A percentile compares a stretch with the other conserved stretches of the same genome.
Evolutionary conservation across 2,888 invertebrate species (phyloP).

Genomic region (Acanthococcus lagerstroemiae): DNA sequence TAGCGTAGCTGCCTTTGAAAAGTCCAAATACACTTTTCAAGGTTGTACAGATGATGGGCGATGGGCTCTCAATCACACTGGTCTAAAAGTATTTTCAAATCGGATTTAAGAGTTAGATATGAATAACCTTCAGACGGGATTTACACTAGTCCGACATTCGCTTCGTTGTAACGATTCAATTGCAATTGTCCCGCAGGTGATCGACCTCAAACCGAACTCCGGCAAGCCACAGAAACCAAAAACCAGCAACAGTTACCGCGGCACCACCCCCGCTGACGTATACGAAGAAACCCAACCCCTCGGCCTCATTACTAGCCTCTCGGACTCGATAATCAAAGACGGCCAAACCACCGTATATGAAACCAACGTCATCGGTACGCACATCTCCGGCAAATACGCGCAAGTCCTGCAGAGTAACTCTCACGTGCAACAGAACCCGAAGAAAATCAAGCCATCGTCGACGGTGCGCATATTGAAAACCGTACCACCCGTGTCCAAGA

Average conservation of each 20-base stretch:
- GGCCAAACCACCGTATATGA: slow-evolving; percentile 76
- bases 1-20: too few species aligned
- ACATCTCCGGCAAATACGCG: slow-evolving; percentile 78
- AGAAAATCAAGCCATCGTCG: slow-evolving; percentile 52
- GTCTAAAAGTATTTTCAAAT: too few species aligned
- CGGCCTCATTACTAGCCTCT: slow-evolving; percentile 63
- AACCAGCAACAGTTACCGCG: slow-evolving; percentile 13
- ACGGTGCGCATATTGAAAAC: slow-evolving; percentile 62
- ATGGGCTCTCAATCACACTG: too few species aligned
- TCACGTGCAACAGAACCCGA: slow-evolving; percentile 46
- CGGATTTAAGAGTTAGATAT: too few species aligned
- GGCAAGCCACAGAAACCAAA: slow-evolving; percentile 17
- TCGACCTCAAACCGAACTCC: slow-evolving; percentile 49
- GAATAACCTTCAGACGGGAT: too few species aligned
- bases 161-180: too few species aligned
- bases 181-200: slow-evolving; percentile 43
- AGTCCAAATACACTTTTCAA: too few species aligned
- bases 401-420: slow-evolving; percentile 73
- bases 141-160: too few species aligned
- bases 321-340: slow-evolving; percentile 71
- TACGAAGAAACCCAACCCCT: slow-evolving; percentile 31
- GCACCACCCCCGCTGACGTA: slow-evolving; percentile 37
- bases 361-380: slow-evolving; percentile 80
- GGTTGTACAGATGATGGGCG: too few species aligned
- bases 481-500: slow-evolving; percentile 53